Base-by-base conservation (phyloP, 2,888 invertebrate species). In the Mythimna loreyi region DNA sequence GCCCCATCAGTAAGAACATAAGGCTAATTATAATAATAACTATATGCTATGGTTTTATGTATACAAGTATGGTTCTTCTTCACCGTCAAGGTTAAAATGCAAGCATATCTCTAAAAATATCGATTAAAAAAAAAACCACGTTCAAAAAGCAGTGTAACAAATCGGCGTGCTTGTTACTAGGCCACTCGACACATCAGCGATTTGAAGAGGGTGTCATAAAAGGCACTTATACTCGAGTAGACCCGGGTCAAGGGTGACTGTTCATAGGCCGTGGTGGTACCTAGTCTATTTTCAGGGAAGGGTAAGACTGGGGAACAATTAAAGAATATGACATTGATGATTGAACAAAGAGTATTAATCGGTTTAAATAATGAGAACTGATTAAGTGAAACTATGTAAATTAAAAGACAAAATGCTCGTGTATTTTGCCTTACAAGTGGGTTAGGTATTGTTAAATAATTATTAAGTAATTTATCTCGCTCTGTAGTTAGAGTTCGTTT, bases 181-280 rank as follows among this genome's bases (percentile, higher is more conserved):
- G 57, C 52, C 25, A 19, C 72, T 74, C 40, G 57, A 72, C 25
- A 58, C 21, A 67, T 74, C 72, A 47, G 52, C 57, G 56, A 74
- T 66, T n/a, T 74, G 36, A 40, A 74, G 67, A 11, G 67, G 67
- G 57, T 74, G 75, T 53, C 57, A 74, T 72, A 74, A 72, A 72
- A 58, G 57, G 50, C 45, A 72, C 57, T 74, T 52, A 72, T 53
- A 25, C 23, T 40, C 45, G 23, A 19, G 45, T 3, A 47, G 36
- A 56, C 33, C 5, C 21, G 25, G 40, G 71, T 52, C 74, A 74
- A 66, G 57, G 52, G 67, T 66, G 71, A 57, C 23, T 71, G 74
- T 66, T 30, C 74, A 66, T 74, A 36, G 28, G 9, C 13, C 23
- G 43, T 23, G 28, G 23, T n/a, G 16, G 21, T 23, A 45, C 43